Evolutionary conservation across 2,797 vertebrate genomes (phyloP).

Genomic region (Ctenochaetus hawaiiensis): DNA sequence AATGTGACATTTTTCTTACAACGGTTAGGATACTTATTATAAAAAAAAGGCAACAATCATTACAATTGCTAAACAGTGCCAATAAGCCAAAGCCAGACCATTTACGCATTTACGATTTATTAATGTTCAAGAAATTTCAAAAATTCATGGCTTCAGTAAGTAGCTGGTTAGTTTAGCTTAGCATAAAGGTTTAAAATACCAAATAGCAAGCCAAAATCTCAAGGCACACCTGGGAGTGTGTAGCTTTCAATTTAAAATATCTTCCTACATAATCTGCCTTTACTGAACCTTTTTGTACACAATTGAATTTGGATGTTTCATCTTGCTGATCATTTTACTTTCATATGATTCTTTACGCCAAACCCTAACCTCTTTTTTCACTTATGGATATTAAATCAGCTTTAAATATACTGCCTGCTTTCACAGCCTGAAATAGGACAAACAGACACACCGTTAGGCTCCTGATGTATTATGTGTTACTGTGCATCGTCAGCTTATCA

Average conservation of each 20-base stretch:
- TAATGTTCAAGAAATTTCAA: too few relatives aligned
- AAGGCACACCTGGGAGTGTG: too few relatives aligned
- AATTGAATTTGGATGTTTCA: slow-evolving; percentile 18
- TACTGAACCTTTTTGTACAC: not conserved
- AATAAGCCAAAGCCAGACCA: not conserved
- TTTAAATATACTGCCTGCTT: slow-evolving; percentile 12
- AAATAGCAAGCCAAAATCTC: too few relatives aligned
- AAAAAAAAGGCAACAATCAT: not conserved
- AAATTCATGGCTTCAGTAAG: not conserved
- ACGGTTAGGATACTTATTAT: not conserved
- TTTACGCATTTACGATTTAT: too few relatives aligned
- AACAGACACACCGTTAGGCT: slow-evolving; percentile 44
- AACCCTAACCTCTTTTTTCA: not conserved
- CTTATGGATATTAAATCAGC: slow-evolving; percentile 32
- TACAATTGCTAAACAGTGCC: too few relatives aligned
- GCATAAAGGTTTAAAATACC: not conserved
- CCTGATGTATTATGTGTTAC: slow-evolving; percentile 45
- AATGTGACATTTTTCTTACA: too few relatives aligned
- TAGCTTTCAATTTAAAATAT: slow-evolving; percentile 1
- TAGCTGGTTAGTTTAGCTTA: slow-evolving; percentile 1
- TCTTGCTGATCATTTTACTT: not conserved
- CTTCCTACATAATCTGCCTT: not conserved
- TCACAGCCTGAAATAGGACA: slow-evolving; percentile 55
- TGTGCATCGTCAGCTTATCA: slow-evolving; percentile 58
- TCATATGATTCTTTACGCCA: slow-evolving; percentile 4